Conservation (phyloP, 2,113 vertebrate species). For the Stercorarius parasiticus region DNA sequence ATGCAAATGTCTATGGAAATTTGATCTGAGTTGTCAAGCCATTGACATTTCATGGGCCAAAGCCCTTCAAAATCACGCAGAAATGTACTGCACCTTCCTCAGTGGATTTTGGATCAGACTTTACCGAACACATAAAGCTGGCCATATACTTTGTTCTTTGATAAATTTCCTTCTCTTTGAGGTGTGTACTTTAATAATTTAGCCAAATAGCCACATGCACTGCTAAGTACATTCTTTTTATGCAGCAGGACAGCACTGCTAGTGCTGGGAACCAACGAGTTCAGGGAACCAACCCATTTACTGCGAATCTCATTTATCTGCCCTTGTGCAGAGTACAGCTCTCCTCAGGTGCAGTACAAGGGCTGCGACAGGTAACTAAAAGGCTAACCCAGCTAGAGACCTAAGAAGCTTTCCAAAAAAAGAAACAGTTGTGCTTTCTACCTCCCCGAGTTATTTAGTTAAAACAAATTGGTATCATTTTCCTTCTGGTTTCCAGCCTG, state of each 20-base stretch:
- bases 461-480: not conserved
- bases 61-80: not conserved
- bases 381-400: not conserved
- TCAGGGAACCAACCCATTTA: not conserved
- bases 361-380: not conserved
- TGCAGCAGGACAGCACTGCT: not conserved
- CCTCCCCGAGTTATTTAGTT: not conserved
- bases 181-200: constrained; percentile 9
- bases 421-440: not conserved
- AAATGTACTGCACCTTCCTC: not conserved
- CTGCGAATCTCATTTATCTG: not conserved
- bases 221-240: not conserved
- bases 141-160: not conserved
- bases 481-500: not conserved
- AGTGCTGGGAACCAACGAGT: not conserved
- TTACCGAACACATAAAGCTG: not conserved
- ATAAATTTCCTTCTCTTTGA: not conserved
- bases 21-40: not conserved
- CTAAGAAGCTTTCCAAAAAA: not conserved
- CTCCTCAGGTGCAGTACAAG: not conserved
- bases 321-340: not conserved
- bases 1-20: not conserved
- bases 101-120: not conserved
- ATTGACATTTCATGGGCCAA: not conserved
- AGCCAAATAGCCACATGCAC: not conserved